These are phyloP conservation scores for Morinoia aosen DNA, from an alignment of 2,888 invertebrate species.

Conservation along the genomic window DNA sequence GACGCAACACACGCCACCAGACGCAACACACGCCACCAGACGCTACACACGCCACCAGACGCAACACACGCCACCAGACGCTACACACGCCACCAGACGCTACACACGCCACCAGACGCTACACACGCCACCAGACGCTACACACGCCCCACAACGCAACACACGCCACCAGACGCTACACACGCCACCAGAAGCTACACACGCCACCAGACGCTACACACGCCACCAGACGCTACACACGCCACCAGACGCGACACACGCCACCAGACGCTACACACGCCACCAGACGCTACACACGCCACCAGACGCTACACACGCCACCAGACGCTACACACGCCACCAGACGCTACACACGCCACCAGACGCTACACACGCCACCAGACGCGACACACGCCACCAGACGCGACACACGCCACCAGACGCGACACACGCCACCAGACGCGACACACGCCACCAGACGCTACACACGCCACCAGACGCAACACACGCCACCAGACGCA, in stretches of 20 bases:
- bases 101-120: conserved; percentile 76
- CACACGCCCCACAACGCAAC: neutral
- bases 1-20: neutral
- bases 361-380: neutral
- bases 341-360: too few species aligned
- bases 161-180: neutral
- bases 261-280: too few species aligned
- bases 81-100: neutral
- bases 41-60: neutral
- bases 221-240: too few species aligned
- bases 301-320: neutral
- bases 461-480: neutral
- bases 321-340: neutral
- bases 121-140: too few species aligned
- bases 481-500: neutral
- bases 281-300: neutral
- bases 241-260: neutral
- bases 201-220: neutral
- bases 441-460: neutral
- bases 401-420: too few species aligned
- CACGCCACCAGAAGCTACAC: too few species aligned
- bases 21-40: neutral
- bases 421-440: neutral
- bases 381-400: conserved; percentile 72
- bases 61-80: neutral